Percentiles rank a stretch among this genome's conserved stretches.
These are phyloP conservation scores for Paracentrotus lividus DNA, from an alignment of 53 echinoderm and acorn worm genomes.

Conservation along the genomic window DNA sequence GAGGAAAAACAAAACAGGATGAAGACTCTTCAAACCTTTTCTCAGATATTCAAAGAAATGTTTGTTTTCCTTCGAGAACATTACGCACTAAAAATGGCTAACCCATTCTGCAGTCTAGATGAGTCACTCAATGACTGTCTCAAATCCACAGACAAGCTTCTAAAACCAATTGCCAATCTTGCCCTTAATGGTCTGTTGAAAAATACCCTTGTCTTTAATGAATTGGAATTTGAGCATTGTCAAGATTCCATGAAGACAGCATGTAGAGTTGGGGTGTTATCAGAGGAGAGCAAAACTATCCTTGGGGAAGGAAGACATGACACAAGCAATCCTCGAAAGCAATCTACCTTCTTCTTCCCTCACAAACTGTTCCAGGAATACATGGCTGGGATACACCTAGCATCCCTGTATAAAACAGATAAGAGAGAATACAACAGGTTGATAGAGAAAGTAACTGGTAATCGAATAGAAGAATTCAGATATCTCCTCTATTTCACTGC, in stretches of 20 bases:
- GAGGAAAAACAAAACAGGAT: no score
- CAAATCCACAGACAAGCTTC: background rate
- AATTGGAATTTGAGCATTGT: background rate
- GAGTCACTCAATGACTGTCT: background rate
- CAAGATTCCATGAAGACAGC: background rate
- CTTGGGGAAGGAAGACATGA: background rate
- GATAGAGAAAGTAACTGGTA: no score
- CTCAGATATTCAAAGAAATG: constrained; percentile 17
- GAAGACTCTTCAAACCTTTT: no score
- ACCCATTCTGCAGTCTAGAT: background rate
- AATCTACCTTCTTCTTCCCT: background rate
- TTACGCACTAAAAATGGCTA: background rate
- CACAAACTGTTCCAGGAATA: no score
- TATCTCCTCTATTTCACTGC: no score
- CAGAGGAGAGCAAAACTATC: background rate
- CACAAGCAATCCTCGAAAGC: background rate
- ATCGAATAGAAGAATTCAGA: no score
- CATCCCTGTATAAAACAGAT: constrained; percentile 3
- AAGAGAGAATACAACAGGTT: background rate
- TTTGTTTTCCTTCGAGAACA: background rate
- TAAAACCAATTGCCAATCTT: background rate
- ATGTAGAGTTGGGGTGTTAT: background rate
- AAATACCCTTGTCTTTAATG: background rate
- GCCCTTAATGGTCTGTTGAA: background rate
- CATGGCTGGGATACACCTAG: constrained; percentile 6